Conservation (phyloP, 2,113 vertebrate species). For the Etheostoma spectabile region DNA sequence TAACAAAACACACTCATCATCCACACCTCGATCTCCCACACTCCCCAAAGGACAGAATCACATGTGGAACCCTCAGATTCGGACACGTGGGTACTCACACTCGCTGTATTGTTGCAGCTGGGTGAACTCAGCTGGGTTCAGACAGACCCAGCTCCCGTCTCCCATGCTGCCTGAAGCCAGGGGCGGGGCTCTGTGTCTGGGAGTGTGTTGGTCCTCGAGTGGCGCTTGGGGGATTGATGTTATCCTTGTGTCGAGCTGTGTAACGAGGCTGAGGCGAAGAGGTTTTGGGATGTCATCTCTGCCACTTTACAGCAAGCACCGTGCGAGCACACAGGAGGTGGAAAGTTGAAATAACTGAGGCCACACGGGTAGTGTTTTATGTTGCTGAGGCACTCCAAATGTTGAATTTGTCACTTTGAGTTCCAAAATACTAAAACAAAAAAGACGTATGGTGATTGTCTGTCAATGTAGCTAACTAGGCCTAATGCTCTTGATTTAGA, state of each 20-base stretch:
- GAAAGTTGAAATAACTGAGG: constrained; percentile 12
- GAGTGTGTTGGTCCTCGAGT: constrained; percentile 13
- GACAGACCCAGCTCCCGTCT: constrained; percentile 88
- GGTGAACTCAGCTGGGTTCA: constrained; percentile 91
- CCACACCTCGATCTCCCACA: background rate
- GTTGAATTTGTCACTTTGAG: constrained; percentile 8
- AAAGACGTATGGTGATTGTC: background rate
- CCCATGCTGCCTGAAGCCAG: constrained; percentile 84
- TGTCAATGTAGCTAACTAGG: constrained; percentile 20
- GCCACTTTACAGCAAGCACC: constrained; percentile 18
- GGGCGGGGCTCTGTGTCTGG: background rate
- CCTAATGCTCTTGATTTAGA: constrained; percentile 16
- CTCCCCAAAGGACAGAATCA: background rate
- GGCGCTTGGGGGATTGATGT: constrained; percentile 26
- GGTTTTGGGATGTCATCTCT: constrained; percentile 62
- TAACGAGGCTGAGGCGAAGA: constrained; percentile 31
- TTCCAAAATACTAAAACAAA: background rate
- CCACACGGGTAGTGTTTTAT: background rate
- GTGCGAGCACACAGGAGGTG: constrained; percentile 44
- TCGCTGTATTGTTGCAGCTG: constrained; percentile 95
- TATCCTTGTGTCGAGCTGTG: constrained; percentile 60
- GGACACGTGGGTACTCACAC: constrained; percentile 86
- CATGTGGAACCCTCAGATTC: background rate
- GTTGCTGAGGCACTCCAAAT: constrained; percentile 3
- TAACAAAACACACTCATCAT: background rate